Evolutionary conservation across 2,797 vertebrate species (phyloP).

Genomic region (Artibeus jamaicensis): DNA sequence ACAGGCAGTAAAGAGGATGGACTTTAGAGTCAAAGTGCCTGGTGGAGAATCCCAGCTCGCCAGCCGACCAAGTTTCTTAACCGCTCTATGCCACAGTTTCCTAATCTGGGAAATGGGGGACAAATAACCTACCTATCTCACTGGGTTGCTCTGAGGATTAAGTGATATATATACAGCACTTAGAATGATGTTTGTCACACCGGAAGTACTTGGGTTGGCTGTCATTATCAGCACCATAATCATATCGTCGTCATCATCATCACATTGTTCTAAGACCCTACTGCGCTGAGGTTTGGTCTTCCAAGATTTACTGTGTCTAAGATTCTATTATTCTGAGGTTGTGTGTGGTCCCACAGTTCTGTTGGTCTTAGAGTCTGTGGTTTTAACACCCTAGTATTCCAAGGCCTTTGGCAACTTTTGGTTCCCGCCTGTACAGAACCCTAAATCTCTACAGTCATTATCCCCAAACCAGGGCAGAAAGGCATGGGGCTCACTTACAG

Average conservation of each 20-base stretch:
- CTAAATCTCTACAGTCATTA: background rate
- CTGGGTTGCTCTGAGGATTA: background rate
- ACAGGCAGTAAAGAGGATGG: background rate
- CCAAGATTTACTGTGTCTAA: background rate
- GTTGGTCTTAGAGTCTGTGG: background rate
- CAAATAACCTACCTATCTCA: background rate
- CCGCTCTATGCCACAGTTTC: background rate
- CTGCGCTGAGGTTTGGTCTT: background rate
- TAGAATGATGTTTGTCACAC: background rate
- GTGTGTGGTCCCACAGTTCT: background rate
- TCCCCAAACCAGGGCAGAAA: background rate
- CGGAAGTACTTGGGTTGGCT: background rate
- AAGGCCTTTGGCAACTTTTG: background rate
- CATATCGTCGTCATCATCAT: background rate
- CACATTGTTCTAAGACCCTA: background rate
- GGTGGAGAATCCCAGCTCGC: background rate
- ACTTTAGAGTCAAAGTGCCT: background rate
- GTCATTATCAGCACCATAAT: no score
- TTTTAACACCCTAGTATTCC: background rate
- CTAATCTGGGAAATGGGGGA: background rate
- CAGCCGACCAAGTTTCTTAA: background rate
- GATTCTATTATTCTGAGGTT: background rate
- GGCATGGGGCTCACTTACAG: slow-evolving; percentile 83
- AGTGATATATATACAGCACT: background rate
- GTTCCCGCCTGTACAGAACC: background rate